A percentile compares a stretch with the other conserved stretches of the same genome.
These are phyloP conservation scores for Philopotamus ludificatus DNA, from an alignment of 1,140 invertebrate genomes.

Conservation along the genomic window DNA sequence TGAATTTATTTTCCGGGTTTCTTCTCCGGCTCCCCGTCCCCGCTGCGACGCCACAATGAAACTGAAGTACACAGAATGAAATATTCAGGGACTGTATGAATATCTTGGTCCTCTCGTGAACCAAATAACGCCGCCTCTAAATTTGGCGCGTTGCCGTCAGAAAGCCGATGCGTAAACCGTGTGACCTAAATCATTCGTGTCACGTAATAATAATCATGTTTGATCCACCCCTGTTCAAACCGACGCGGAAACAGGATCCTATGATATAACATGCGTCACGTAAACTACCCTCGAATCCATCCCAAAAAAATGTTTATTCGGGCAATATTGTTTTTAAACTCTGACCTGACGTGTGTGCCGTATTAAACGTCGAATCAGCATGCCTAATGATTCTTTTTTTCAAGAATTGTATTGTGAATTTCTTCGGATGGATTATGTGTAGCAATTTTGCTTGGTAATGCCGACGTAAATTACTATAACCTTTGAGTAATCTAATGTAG, in stretches of 20 bases:
- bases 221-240: slow-evolving; percentile 33
- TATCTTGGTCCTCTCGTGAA: background rate
- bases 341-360: too few relatives aligned
- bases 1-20: too few relatives aligned
- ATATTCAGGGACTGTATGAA: background rate
- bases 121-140: background rate
- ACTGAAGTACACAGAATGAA: background rate
- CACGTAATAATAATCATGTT: slow-evolving; percentile 39
- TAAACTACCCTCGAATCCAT: slow-evolving; percentile 15
- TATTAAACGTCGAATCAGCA: too few relatives aligned
- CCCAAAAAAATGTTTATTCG: slow-evolving; percentile 11
- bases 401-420: too few relatives aligned
- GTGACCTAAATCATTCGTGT: slow-evolving; percentile 21
- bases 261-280: slow-evolving; percentile 11
- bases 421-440: too few relatives aligned
- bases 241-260: slow-evolving; percentile 17
- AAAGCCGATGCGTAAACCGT: background rate
- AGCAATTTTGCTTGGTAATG: too few relatives aligned
- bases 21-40: too few relatives aligned
- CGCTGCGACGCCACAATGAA: background rate
- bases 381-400: too few relatives aligned
- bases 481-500: too few relatives aligned
- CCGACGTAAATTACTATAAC: too few relatives aligned
- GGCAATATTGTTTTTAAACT: background rate
- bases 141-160: too few relatives aligned